Percentiles rank a stretch among this genome's conserved stretches.
Conservation (phyloP, 2,113 vertebrate genomes). For the Xerus inauris region DNA sequence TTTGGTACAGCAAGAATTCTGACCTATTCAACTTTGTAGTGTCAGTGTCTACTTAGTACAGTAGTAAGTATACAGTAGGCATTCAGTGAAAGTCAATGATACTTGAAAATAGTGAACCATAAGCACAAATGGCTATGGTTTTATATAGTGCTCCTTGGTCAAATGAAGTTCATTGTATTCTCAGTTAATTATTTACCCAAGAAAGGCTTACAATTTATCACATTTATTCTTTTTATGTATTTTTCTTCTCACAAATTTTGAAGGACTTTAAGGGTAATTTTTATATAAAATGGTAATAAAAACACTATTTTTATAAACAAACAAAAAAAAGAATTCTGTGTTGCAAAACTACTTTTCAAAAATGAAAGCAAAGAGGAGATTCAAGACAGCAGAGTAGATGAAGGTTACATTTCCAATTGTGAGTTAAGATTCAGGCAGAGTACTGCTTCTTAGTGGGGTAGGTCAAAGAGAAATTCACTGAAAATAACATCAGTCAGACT, state of each 20-base stretch:
- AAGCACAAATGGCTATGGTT: not conserved
- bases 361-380: too few species aligned
- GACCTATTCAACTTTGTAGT: not conserved
- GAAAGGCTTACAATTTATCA: not conserved
- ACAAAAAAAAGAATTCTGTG: too few species aligned
- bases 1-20: not conserved
- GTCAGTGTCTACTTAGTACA: not conserved
- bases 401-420: too few species aligned
- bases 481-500: too few species aligned
- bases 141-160: not conserved
- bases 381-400: too few species aligned
- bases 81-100: not conserved
- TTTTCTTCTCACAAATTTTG: not conserved
- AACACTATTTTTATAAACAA: not conserved
- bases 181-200: not conserved
- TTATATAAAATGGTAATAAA: not conserved
- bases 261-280: not conserved
- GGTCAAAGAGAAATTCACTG: too few species aligned
- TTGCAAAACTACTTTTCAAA: too few species aligned
- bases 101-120: not conserved
- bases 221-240: not conserved
- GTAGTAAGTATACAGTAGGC: not conserved
- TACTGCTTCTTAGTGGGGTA: too few species aligned
- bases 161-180: not conserved
- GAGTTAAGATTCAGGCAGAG: too few species aligned